These are phyloP conservation scores for Heterocephalus glaber DNA, from an alignment of 2,113 vertebrate species.

Conservation along the genomic window DNA sequence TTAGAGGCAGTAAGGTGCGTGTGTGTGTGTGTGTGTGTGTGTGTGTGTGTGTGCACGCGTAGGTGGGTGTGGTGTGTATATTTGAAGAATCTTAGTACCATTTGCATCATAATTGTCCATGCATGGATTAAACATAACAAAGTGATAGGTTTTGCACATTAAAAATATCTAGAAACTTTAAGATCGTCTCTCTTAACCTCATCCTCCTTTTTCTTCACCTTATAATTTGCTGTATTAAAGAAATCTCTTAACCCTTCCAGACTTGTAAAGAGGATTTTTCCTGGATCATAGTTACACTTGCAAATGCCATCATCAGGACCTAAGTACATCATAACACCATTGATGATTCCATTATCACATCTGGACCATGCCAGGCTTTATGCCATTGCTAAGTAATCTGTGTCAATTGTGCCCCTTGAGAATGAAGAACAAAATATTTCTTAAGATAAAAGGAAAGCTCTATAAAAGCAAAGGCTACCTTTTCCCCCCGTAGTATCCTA, in stretches of 20 bases:
- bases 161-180: slow-evolving; percentile 34
- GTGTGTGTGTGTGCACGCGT: not conserved
- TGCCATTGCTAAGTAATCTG: slow-evolving; percentile 82
- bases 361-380: slow-evolving; percentile 71
- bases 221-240: slow-evolving; percentile 65
- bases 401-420: slow-evolving; percentile 82
- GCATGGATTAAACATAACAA: not conserved
- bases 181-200: slow-evolving; percentile 14
- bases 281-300: slow-evolving; percentile 76
- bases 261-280: slow-evolving; percentile 72
- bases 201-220: slow-evolving; percentile 8
- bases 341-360: slow-evolving; percentile 86
- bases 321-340: slow-evolving; percentile 79
- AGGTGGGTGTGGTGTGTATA: not conserved
- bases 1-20: not conserved
- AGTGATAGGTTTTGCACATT: slow-evolving; percentile 1
- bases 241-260: slow-evolving; percentile 62
- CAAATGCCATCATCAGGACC: slow-evolving; percentile 69
- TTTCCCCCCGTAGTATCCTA: slow-evolving; percentile 53
- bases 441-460: slow-evolving; percentile 78
- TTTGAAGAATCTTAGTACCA: not conserved
- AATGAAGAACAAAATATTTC: slow-evolving; percentile 74
- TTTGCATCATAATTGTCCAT: not conserved
- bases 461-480: slow-evolving; percentile 55
- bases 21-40: not conserved